Percentiles rank a stretch among this genome's conserved stretches.
Conservation (phyloP, 2,888 invertebrate genomes). For the Rhorus exstirpatorius region DNA sequence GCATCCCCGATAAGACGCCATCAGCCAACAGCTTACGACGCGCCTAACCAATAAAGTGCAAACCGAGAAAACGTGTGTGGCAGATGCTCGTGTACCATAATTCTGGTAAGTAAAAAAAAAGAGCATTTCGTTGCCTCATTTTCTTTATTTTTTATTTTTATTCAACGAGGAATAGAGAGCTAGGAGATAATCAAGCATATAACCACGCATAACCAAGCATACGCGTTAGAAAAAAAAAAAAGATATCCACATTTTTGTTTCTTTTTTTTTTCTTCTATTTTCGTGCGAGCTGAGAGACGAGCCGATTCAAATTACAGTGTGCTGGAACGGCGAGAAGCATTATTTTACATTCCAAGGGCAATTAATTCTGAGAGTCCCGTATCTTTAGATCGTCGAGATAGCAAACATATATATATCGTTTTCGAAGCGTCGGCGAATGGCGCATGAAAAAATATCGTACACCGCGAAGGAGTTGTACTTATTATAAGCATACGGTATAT, state of each 20-base stretch:
- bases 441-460: constrained; percentile 18
- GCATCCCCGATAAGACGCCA: no score
- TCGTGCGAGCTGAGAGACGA: constrained; percentile 28
- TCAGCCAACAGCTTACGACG: no score
- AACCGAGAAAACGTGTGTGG: no score
- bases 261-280: constrained; percentile 22
- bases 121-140: background rate
- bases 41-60: constrained; percentile 16
- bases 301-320: constrained; percentile 44
- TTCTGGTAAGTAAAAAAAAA: background rate
- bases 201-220: no score
- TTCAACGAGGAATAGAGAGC: background rate
- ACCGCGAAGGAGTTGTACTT: constrained; percentile 35
- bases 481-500: constrained; percentile 14
- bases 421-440: constrained; percentile 51
- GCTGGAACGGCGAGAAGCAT: constrained; percentile 44
- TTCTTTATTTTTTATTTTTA: constrained; percentile 8
- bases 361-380: constrained; percentile 60
- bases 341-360: constrained; percentile 57
- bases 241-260: background rate
- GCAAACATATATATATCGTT: constrained; percentile 19
- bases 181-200: background rate
- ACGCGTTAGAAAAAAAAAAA: background rate
- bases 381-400: constrained; percentile 61
- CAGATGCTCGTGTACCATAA: background rate